Conservation (phyloP, 2,113 vertebrate genomes). For the Xenopus laevis region DNA sequence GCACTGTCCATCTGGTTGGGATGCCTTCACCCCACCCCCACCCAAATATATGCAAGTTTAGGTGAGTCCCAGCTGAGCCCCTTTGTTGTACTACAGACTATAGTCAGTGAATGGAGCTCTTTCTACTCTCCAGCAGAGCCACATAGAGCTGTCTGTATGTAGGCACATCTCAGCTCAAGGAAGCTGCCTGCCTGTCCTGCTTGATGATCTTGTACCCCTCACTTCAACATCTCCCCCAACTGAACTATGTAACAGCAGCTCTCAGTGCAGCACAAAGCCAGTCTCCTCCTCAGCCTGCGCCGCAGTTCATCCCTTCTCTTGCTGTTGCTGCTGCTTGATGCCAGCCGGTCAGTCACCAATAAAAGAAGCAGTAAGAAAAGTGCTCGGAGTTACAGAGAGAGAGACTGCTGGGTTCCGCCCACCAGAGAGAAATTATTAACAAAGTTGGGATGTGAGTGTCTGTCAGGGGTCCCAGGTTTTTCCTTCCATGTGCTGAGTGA, state of each 20-base stretch:
- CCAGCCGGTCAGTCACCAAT: not conserved
- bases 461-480: conserved; percentile 7
- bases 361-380: no score
- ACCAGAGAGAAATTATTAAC: not conserved
- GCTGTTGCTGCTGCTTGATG: not conserved
- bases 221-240: no score
- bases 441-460: conserved; percentile 12
- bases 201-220: not conserved
- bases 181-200: not conserved
- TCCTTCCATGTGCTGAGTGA: conserved; percentile 7
- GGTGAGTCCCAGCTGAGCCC: conserved; percentile 13
- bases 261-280: no score
- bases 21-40: conserved; percentile 20
- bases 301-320: no score
- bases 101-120: no score
- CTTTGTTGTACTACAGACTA: not conserved
- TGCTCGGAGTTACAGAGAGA: not conserved
- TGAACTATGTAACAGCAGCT: no score
- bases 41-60: not conserved
- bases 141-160: conserved; percentile 4
- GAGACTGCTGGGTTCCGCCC: not conserved
- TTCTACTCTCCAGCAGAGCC: not conserved
- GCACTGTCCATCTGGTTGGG: conserved; percentile 9
- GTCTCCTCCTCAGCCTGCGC: no score
- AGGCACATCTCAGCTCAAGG: conserved; percentile 5